Conservation (phyloP, 2,797 vertebrate species). For the Sebastes kiyomatsui region DNA sequence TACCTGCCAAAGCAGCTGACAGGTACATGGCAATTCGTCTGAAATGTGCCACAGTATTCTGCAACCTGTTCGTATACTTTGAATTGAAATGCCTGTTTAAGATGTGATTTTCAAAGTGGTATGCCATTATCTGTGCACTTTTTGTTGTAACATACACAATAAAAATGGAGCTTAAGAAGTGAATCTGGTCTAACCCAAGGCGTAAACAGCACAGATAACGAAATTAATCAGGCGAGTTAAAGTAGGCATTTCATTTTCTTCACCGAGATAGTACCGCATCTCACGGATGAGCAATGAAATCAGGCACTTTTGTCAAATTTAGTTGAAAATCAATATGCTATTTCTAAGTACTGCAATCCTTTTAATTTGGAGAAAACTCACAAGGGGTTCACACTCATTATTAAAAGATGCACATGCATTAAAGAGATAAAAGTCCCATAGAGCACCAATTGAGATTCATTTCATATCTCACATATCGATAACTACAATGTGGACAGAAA, state of each 20-base stretch:
- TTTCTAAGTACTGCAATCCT: slow-evolving; percentile 24
- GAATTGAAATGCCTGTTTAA: neutral
- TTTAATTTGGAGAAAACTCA: slow-evolving; percentile 35
- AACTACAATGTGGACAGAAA: neutral
- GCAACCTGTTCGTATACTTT: neutral
- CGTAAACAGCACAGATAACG: slow-evolving; percentile 14
- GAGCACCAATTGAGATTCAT: neutral
- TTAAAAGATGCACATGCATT: slow-evolving; percentile 9
- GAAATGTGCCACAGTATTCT: neutral
- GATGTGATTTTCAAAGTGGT: neutral
- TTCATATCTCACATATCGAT: neutral
- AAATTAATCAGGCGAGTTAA: slow-evolving; percentile 13
- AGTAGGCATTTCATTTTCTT: slow-evolving; percentile 19
- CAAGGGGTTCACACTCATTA: slow-evolving; percentile 27
- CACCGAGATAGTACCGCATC: neutral
- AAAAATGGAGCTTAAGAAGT: neutral
- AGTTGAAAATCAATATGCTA: neutral
- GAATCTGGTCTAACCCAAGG: neutral
- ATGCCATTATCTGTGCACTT: neutral
- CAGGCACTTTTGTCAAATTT: neutral
- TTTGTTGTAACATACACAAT: neutral
- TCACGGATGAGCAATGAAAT: neutral
- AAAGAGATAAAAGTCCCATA: neutral
- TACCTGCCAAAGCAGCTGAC: neutral
- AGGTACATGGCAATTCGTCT: neutral